Evolutionary conservation across 1,140 invertebrate species (phyloP), one percentile per base, ranked within the genome.

Genomic region (Lepidotrigona ventralis): DNA sequence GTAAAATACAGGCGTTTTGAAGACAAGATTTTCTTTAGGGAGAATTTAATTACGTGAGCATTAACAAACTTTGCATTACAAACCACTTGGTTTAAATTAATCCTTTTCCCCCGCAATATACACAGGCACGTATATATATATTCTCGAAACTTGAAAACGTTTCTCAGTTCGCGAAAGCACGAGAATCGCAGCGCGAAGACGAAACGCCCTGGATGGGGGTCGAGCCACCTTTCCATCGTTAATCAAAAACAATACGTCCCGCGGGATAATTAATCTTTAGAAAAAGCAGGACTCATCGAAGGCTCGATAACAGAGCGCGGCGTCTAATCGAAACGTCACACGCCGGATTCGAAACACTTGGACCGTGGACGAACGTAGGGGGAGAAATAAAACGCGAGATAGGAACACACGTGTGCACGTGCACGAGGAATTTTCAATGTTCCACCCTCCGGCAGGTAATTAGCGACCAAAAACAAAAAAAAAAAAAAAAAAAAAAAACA

Each of bases 281-380:
- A 46, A 70, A 46, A 39, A 70, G 9, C 33, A 21, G 46, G 23
- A 70, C 23, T n/a, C 21, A n/a, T n/a, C 68, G 68, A 70, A 46
- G 46, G 68, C 39, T 70, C 68, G 39, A 70, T 70, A 70, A 70
- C 68, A 70, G 33, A 6, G 68, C 21, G 3, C 39, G 39, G 15
- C 33, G 33, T 33, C 33, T 70, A 70, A 70, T 70, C 39, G 68
- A 70, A 70, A 70, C 68, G 68, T 70, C 23, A n/a, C 12, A 33
- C 21, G 19, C 21, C 33, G 66, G 66, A 39, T 39, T 39, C 29
- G 29, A 33, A 68, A 68, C 66, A 68, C 39, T 26, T 33, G 21
- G 72, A 58, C 29, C 54, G 23, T 58, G 4, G 29, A 64, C 51
- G 46, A 64, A 64, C 14, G 39, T 46, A 39, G 23, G 21, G 11